Evolutionary conservation across 2,888 invertebrate species (phyloP).

Genomic region (Melinopterus prodromus): DNA sequence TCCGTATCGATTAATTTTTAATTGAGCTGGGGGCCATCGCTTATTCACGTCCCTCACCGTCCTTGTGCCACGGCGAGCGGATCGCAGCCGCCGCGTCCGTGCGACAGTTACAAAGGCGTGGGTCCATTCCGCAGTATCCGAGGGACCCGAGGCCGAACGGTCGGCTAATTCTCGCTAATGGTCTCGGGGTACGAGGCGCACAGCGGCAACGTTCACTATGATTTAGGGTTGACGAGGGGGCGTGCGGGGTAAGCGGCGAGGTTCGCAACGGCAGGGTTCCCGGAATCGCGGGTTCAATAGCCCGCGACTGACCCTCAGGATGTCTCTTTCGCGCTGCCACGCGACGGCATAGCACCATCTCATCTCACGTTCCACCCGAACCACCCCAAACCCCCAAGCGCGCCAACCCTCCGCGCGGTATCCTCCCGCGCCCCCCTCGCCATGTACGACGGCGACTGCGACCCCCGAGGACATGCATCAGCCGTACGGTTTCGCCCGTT

Average conservation of each 20-base stretch:
- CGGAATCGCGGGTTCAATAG: slow-evolving; percentile 60
- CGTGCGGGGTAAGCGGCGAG: slow-evolving; percentile 35
- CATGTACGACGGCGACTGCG: slow-evolving; percentile 30
- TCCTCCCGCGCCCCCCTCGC: slow-evolving; percentile 48
- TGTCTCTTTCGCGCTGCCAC: slow-evolving; percentile 59
- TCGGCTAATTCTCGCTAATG: slow-evolving; percentile 50
- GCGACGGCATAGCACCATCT: slow-evolving; percentile 57
- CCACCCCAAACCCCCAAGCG: slow-evolving; percentile 61
- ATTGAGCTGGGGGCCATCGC: neutral
- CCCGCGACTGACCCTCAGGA: slow-evolving; percentile 64
- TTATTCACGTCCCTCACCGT: neutral
- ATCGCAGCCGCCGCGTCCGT: neutral
- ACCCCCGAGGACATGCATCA: slow-evolving; percentile 34
- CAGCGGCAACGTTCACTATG: slow-evolving; percentile 44
- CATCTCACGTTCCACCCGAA: slow-evolving; percentile 54
- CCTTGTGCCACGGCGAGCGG: neutral
- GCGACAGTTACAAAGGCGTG: slow-evolving; percentile 4
- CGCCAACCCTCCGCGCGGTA: slow-evolving; percentile 56
- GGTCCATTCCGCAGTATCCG: neutral
- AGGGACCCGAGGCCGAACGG: slow-evolving; percentile 36
- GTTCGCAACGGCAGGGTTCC: slow-evolving; percentile 32
- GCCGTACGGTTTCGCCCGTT: slow-evolving; percentile 33
- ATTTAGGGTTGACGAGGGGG: slow-evolving; percentile 48
- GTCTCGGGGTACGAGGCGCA: slow-evolving; percentile 40
- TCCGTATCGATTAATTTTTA: neutral